Evolutionary conservation across 2,888 invertebrate genomes (phyloP), one percentile per base, ranked within the genome.

Genomic region (Omphaloscelis lunosa): DNA sequence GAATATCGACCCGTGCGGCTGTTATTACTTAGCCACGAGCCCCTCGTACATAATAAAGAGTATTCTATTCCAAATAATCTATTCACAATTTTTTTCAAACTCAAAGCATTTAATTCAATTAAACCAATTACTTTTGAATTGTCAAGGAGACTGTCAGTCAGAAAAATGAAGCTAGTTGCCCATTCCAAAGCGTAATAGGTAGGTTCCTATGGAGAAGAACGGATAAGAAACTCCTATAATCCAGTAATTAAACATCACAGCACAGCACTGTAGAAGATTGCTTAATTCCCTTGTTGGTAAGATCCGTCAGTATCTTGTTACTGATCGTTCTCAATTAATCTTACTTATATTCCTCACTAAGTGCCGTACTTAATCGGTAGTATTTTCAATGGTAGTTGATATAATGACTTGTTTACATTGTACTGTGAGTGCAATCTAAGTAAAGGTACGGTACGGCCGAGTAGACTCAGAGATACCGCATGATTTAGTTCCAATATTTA

Each of bases 221-320:
- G 51, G 51, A 23, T 8, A 20, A 51, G 20, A 51, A 51, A 8
- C 8, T 20, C 2, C 51, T 20, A 41, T 56, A 63, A 27, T 77
- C 48, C 15, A 15, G 27, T 48, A 67, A 76, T 45, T 27, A 56
- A 17, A 58, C 20, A 51, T 23, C 15, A n/a, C 27, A 9, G 53
- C 17, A 27, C 56, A 66, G 3, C 45, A 58, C 56, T 77, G 6
- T 29, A 34, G n/a, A 41, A 62, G 51, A 73, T 72, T 48, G 27
- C 72, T 66, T 51, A 34, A 82, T 82, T 82, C 69, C 59, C 65
- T 58, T 34, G 72, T 72, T 34, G n/a, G n/a, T 53, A 58, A 59
- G 17, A 82, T 82, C 73, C 58, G 58, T 78, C 79, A 78, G 45
- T 78, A 67, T 79, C 71, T 69, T 15, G 68, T 83, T 75, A 75